These are phyloP conservation scores for Ptychoptera albimana DNA, from an alignment of 2,888 invertebrate species.

Conservation along the genomic window DNA sequence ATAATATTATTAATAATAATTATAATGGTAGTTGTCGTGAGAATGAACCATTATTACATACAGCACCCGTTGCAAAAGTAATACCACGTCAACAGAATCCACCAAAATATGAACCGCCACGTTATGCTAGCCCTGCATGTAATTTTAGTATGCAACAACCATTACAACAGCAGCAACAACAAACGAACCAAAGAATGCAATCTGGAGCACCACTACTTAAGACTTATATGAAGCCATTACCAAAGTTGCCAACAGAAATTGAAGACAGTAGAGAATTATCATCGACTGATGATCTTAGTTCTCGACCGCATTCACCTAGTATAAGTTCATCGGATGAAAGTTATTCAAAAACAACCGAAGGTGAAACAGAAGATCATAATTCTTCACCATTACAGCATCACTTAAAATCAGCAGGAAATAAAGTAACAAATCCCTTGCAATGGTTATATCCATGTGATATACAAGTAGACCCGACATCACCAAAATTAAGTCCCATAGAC, in stretches of 20 bases:
- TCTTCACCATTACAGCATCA: not conserved
- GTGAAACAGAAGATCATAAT: constrained; percentile 30
- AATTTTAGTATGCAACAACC: constrained; percentile 14
- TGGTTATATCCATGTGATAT: constrained; percentile 47
- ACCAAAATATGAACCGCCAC: constrained; percentile 30
- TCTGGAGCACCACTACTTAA: constrained; percentile 20
- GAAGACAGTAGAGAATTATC: constrained; percentile 36
- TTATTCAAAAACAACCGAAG: constrained; percentile 66
- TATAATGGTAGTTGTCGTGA: constrained; percentile 28
- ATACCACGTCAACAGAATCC: constrained; percentile 26
- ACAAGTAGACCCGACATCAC: constrained; percentile 34
- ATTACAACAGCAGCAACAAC: constrained; percentile 19
- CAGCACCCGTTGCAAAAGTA: constrained; percentile 29
- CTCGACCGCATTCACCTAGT: constrained; percentile 64
- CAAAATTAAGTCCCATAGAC: constrained; percentile 18
- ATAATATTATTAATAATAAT: constrained; percentile 9
- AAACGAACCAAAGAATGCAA: constrained; percentile 14
- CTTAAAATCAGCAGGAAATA: constrained; percentile 8
- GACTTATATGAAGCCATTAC: constrained; percentile 41
- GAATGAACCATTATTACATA: constrained; percentile 30
- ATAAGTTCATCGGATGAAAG: constrained; percentile 75
- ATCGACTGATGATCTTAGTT: constrained; percentile 69
- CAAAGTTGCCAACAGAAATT: constrained; percentile 35
- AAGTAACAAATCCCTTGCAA: constrained; percentile 34
- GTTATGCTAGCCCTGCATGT: constrained; percentile 27